Percentiles rank a stretch among this genome's conserved stretches.
Evolutionary conservation across 1,140 invertebrate genomes (phyloP).

Genomic region (Drosophila kanapiae): DNA sequence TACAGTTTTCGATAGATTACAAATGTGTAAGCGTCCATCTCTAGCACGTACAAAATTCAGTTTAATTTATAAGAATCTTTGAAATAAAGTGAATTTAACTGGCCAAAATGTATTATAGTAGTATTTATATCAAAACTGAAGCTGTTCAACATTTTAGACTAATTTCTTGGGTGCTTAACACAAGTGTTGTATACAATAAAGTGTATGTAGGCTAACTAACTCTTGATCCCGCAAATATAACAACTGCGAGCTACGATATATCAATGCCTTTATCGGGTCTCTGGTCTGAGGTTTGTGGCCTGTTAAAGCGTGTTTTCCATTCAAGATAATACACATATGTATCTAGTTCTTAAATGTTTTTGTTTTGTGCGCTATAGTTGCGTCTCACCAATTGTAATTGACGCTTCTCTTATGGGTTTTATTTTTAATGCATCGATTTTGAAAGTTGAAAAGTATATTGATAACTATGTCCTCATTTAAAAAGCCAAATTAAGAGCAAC

Average conservation of each 20-base stretch:
- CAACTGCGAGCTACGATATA: constrained; percentile 16
- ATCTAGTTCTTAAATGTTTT: background rate
- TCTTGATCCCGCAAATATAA: constrained; percentile 5
- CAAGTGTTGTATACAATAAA: constrained; percentile 5
- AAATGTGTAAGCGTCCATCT: background rate
- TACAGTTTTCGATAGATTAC: background rate
- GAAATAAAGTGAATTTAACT: background rate
- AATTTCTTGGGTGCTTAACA: background rate
- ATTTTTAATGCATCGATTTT: background rate
- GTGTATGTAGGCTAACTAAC: constrained; percentile 10
- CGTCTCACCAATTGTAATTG: constrained; percentile 1
- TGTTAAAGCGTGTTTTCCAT: constrained; percentile 14
- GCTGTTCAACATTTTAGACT: background rate
- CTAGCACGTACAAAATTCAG: too few species aligned
- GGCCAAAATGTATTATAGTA: too few species aligned
- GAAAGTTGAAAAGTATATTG: background rate
- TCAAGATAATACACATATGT: background rate
- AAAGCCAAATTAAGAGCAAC: background rate
- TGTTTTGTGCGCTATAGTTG: background rate
- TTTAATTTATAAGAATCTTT: background rate
- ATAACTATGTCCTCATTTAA: background rate
- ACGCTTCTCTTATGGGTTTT: background rate
- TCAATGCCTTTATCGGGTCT: background rate
- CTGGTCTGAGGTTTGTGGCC: constrained; percentile 17
- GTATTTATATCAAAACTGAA: background rate